These are phyloP conservation scores for Cheilosia scutellata DNA, from an alignment of 2,888 invertebrate genomes.

Conservation along the genomic window DNA sequence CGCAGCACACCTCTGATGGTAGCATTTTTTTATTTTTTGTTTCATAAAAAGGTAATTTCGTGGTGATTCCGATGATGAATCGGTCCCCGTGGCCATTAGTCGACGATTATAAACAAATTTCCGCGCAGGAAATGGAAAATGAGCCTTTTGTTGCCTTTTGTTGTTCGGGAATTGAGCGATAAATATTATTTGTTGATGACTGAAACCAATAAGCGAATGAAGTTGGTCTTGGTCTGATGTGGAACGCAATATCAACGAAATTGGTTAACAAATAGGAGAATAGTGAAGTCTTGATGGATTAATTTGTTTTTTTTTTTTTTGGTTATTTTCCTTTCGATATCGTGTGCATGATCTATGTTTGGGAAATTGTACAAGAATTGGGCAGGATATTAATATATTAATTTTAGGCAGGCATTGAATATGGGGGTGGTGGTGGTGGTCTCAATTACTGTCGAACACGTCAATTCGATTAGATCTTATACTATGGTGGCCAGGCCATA, in stretches of 20 bases:
- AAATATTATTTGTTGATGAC: conserved; percentile 75
- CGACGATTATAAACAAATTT: conserved; percentile 76
- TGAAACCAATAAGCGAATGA: conserved; percentile 76
- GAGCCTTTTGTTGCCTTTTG: conserved; percentile 70
- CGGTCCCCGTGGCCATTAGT: conserved; percentile 74
- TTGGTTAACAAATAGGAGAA: conserved; percentile 67
- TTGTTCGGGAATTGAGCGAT: conserved; percentile 71
- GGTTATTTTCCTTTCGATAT: conserved; percentile 33
- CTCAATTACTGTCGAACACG: conserved; percentile 71
- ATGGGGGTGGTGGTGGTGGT: conserved; percentile 53
- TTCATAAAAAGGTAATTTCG: conserved; percentile 72
- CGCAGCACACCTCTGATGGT: conserved; percentile 65
- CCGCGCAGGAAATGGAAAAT: conserved; percentile 75
- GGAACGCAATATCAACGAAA: conserved; percentile 50
- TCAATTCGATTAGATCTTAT: conserved; percentile 64
- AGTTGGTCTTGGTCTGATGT: conserved; percentile 11
- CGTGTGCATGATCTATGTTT: conserved; percentile 64
- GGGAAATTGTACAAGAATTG: conserved; percentile 51
- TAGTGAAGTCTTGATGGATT: conserved; percentile 74
- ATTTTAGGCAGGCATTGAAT: conserved; percentile 51
- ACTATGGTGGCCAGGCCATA: not conserved
- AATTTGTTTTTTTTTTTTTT: conserved; percentile 56
- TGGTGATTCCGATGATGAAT: conserved; percentile 76
- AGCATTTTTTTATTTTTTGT: conserved; percentile 22
- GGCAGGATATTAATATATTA: conserved; percentile 55